phyloP scores from a whole-genome alignment of 2,888 invertebrate species.

The Entomobrya proxima region DNA sequence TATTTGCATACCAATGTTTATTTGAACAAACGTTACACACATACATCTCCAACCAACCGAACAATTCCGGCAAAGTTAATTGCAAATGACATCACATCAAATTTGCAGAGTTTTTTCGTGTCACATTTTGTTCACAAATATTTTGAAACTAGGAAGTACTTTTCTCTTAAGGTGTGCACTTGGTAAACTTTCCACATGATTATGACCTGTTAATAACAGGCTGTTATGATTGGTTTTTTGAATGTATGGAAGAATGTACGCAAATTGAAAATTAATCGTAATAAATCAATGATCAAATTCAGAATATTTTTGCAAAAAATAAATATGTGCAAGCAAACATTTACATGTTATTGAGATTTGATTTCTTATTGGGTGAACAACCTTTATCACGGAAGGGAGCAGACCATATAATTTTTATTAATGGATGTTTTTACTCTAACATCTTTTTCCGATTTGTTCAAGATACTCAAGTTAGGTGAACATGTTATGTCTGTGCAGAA shows the following conservation, averaged over 20 bases:
- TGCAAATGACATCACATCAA: neutral
- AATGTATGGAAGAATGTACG: neutral
- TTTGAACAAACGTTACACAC: no score
- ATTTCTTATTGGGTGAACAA: constrained; percentile 46
- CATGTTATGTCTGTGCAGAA: neutral
- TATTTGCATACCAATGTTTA: no score
- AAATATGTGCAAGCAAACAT: neutral
- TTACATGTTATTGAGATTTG: neutral
- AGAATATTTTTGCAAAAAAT: constrained; percentile 16
- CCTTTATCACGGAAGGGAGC: constrained; percentile 50
- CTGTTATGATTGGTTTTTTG: neutral
- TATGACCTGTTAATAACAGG: no score
- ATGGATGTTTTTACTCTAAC: neutral
- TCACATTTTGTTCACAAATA: constrained; percentile 13
- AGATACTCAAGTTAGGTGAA: neutral
- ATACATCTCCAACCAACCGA: no score
- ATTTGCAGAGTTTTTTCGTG: neutral
- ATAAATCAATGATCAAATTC: constrained; percentile 8
- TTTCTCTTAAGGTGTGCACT: neutral
- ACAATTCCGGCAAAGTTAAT: neutral
- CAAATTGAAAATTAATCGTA: neutral
- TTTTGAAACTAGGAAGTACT: constrained; percentile 1
- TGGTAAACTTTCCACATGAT: neutral
- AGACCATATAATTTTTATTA: constrained; percentile 4
- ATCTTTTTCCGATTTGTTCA: neutral